Evolutionary conservation across 2,113 vertebrate genomes (phyloP).

Genomic region (Nyctibius bracteatus): DNA sequence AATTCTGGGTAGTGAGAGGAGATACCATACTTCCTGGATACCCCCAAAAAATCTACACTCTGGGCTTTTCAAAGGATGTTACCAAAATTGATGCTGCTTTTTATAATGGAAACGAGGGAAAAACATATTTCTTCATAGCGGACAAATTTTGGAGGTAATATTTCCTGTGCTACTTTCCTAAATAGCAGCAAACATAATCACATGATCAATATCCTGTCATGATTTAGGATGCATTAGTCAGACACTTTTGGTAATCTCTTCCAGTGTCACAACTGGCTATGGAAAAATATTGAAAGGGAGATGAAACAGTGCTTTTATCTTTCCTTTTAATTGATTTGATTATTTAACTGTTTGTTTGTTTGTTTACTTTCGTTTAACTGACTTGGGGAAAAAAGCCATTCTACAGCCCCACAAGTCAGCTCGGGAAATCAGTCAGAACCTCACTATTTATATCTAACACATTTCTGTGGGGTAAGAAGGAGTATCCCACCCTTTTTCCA

Average conservation of each 20-base stretch:
- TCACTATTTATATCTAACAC: not conserved
- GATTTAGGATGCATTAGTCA: not conserved
- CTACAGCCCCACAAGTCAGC: not conserved
- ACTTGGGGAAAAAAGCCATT: not conserved
- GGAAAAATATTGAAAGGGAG: not conserved
- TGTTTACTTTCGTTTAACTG: not conserved
- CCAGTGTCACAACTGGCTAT: not conserved
- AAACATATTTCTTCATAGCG: constrained; percentile 76
- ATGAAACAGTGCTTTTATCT: not conserved
- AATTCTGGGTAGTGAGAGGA: constrained; percentile 81
- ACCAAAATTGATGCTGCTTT: constrained; percentile 79
- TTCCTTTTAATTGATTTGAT: not conserved
- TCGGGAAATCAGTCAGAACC: not conserved
- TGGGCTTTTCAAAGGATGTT: constrained; percentile 75
- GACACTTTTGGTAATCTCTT: not conserved
- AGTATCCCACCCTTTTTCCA: not conserved
- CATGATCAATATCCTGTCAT: not conserved
- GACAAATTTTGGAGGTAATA: constrained; percentile 84
- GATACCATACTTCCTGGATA: constrained; percentile 73
- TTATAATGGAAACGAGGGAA: constrained; percentile 69
- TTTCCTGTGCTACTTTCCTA: not conserved
- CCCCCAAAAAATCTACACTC: constrained; percentile 73
- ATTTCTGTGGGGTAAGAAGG: not conserved
- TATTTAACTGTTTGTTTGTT: not conserved
- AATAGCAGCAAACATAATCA: not conserved